phyloP scores from a whole-genome alignment of 1,140 invertebrate genomes.

The Lepidotrigona ventralis region DNA sequence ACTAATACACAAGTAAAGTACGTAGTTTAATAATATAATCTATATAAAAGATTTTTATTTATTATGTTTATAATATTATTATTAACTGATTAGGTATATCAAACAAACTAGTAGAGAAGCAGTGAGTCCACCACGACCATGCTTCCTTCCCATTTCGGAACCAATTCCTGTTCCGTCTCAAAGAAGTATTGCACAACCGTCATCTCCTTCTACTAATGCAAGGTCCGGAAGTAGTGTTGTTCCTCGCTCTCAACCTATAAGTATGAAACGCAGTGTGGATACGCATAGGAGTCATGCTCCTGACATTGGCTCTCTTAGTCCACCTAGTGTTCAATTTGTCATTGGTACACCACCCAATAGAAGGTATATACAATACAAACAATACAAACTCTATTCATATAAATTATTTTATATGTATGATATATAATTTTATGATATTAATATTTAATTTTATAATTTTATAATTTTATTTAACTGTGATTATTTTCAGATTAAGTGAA shows the following conservation, averaged over 20 bases:
- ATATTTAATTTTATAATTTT: not conserved
- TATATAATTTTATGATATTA: not conserved
- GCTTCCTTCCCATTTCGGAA: slow-evolving; percentile 86
- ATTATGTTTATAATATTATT: not conserved
- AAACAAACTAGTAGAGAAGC: slow-evolving; percentile 76
- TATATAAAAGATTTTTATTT: not conserved
- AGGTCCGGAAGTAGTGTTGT: slow-evolving; percentile 79
- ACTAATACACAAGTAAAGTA: slow-evolving; percentile 72
- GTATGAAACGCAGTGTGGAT: slow-evolving; percentile 85
- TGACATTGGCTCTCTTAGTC: slow-evolving; percentile 93
- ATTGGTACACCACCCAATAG: slow-evolving; percentile 93
- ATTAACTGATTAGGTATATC: slow-evolving; percentile 61
- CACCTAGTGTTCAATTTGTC: slow-evolving; percentile 93
- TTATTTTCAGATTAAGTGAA: slow-evolving; percentile 78
- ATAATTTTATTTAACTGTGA: slow-evolving; percentile 2
- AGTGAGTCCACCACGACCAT: slow-evolving; percentile 84
- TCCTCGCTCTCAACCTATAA: slow-evolving; percentile 91
- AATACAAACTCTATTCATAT: not conserved
- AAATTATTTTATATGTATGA: not conserved
- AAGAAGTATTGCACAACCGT: slow-evolving; percentile 79
- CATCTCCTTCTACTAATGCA: slow-evolving; percentile 70
- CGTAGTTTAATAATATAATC: not conserved
- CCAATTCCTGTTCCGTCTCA: slow-evolving; percentile 91
- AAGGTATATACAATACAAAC: slow-evolving; percentile 62
- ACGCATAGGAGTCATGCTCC: slow-evolving; percentile 83